These are phyloP conservation scores for Podarcis muralis DNA, from an alignment of 2,113 vertebrate species.

Conservation along the genomic window DNA sequence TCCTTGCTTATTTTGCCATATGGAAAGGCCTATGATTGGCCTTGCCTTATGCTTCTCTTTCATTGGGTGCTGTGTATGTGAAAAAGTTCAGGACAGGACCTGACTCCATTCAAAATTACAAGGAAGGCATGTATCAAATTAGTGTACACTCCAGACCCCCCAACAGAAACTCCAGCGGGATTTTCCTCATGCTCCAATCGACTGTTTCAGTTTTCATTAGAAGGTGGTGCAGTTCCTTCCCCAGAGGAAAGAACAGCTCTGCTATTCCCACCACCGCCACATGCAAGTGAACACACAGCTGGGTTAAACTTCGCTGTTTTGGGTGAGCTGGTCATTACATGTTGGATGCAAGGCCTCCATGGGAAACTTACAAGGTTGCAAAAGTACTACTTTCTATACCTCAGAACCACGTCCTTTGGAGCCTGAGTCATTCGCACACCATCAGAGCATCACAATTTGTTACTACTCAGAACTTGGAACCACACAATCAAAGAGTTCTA, in stretches of 20 bases:
- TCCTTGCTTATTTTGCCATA: slow-evolving; percentile 26
- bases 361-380: not conserved
- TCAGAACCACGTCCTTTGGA: not conserved
- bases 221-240: not conserved
- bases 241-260: not conserved
- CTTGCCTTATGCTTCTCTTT: not conserved
- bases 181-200: not conserved
- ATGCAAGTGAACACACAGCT: not conserved
- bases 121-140: not conserved
- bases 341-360: not conserved
- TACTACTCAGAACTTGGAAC: not conserved
- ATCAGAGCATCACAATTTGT: not conserved
- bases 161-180: not conserved
- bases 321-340: not conserved
- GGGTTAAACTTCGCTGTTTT: not conserved
- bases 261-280: not conserved
- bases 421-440: not conserved
- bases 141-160: not conserved
- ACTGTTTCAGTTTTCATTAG: not conserved
- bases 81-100: not conserved
- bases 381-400: not conserved
- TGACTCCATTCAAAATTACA: not conserved
- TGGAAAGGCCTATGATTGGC: not conserved
- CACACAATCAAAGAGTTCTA: too few relatives aligned
- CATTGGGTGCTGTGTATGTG: not conserved